A percentile compares a stretch with the other conserved stretches of the same genome.
These are phyloP conservation scores for Brachionus sp. DNA, from an alignment of 1,140 invertebrate species.

Conservation along the genomic window DNA sequence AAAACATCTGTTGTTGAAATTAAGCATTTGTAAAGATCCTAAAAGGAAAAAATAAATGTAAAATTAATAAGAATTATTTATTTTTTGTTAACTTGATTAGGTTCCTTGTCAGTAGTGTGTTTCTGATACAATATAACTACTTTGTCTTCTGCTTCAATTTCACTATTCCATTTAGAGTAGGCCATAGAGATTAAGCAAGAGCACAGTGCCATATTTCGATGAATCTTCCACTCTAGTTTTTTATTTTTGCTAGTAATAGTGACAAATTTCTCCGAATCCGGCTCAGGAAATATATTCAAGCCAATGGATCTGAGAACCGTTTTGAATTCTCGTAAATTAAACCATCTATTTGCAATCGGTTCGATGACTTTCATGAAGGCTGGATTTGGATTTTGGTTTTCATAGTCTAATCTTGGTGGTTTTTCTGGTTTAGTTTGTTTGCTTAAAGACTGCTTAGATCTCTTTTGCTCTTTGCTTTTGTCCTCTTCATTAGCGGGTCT, in stretches of 20 bases:
- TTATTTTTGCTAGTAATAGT: conserved; percentile 63
- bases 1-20: conserved; percentile 21
- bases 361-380: conserved; percentile 36
- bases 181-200: conserved; percentile 74
- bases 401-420: background rate
- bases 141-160: conserved; percentile 50
- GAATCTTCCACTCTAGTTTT: conserved; percentile 72
- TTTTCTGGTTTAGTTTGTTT: background rate
- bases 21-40: conserved; percentile 23
- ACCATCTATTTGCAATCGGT: conserved; percentile 54
- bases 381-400: conserved; percentile 8
- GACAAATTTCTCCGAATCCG: conserved; percentile 76
- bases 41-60: background rate
- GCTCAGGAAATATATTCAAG: conserved; percentile 82
- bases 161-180: conserved; percentile 81
- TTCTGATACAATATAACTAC: conserved; percentile 47
- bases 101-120: conserved; percentile 26
- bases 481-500: background rate
- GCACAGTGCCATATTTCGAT: conserved; percentile 74
- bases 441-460: conserved; percentile 17
- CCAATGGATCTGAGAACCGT: conserved; percentile 67
- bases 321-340: conserved; percentile 54
- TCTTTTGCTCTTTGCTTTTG: background rate
- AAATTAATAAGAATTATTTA: background rate
- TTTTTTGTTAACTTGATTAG: background rate